Base-by-base conservation (phyloP, 35 echinoderm and acorn worm genomes). In the Chiridota heheva region DNA sequence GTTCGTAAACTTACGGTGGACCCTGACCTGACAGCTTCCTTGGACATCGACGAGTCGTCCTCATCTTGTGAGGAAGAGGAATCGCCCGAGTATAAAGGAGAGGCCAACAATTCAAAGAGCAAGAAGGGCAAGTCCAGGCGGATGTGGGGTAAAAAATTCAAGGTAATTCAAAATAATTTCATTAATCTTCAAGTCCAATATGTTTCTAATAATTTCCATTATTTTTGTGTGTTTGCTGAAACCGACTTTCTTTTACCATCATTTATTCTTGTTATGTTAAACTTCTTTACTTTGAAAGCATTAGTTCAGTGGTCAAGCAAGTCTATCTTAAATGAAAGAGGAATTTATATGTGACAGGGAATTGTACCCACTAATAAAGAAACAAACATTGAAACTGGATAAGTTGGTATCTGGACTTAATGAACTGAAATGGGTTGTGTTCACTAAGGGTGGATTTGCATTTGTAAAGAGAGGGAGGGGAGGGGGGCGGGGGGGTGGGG, bases 101-200 rank as follows among this genome's bases (percentile, higher is more conserved):
- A 72, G 13, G 26, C 66, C 27, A n/a, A n/a, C n/a, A n/a, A n/a
- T n/a, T n/a, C n/a, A n/a, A 89, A 89, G 44, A 36, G 70, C 27
- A 63, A 71, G 25, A 84, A 78, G 47, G 75, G 51, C 18, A 92
- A 92, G 47, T 83, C 67, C 5, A 65, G 76, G 24, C 48, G 92
- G 38, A 90, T 96, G 76, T 96, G 92, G 92, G 92, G 92, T 33
- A 96, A 90, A 82, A 85, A 71, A 74, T 96, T 96, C 60, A 96
- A 96, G 92, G 92, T 96, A 72, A 89, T 81, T 3, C 39, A 12
- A 26, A 30, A 60, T 5, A 60, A 16, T 1, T 35, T 16, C 20
- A 16, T 32, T 16, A 17, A 30, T 65, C 18, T 17, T 65, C 16
- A 17, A 35, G 28, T 65, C 39, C 5, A 65, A 35, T 36, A 17